These are phyloP conservation scores for Eulemur rufifrons DNA, from an alignment of 2,113 vertebrate species.

Conservation along the genomic window DNA sequence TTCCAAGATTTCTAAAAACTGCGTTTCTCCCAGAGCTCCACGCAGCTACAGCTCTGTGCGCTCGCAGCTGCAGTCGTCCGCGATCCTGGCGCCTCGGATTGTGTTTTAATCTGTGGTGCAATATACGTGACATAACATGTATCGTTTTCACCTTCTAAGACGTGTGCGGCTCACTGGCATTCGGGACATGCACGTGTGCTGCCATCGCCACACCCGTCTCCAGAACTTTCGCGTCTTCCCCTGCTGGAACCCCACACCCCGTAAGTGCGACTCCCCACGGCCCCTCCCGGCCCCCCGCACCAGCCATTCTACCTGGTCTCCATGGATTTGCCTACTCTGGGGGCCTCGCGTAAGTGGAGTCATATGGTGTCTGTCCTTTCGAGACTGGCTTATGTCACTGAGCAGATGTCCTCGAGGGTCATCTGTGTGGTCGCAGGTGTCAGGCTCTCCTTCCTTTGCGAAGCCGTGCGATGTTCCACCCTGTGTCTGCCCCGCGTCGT, in stretches of 20 bases:
- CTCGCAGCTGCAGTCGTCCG: not conserved
- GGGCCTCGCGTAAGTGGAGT: not conserved
- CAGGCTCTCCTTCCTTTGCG: not conserved
- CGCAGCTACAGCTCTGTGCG: accelerated
- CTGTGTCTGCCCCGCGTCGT: accelerated
- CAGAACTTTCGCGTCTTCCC: not conserved
- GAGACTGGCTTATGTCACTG: not conserved
- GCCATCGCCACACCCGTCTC: accelerated
- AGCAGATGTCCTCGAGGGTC: accelerated
- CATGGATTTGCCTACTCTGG: no score
- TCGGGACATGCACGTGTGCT: accelerated
- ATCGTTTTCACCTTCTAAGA: not conserved
- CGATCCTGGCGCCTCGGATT: not conserved
- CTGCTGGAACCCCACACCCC: accelerated
- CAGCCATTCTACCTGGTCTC: not conserved
- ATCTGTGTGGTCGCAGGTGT: not conserved
- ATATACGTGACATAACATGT: not conserved
- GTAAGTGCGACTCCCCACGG: accelerated
- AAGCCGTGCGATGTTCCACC: accelerated
- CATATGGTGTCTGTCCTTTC: accelerated
- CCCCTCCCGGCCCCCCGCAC: not conserved
- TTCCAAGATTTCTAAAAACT: not conserved
- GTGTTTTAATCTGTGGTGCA: not conserved
- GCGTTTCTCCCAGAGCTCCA: not conserved
- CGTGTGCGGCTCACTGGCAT: accelerated